Conservation (phyloP, 2,888 invertebrate species). For the Scaeva pyrastri region DNA sequence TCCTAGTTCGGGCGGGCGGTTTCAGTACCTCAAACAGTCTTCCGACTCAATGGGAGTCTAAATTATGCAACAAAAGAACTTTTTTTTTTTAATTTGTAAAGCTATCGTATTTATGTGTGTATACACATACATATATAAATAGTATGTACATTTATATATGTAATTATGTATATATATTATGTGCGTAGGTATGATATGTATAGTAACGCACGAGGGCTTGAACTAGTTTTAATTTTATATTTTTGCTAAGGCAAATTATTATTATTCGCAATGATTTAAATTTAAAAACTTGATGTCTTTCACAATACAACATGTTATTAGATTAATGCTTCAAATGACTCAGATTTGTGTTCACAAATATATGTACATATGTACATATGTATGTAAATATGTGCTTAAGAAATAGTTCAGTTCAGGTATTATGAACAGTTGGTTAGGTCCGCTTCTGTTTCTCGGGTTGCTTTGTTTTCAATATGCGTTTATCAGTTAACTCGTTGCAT, state of each 20-base stretch:
- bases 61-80: constrained; percentile 67
- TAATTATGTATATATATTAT: no score
- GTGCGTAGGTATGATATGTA: no score
- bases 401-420: constrained; percentile 7
- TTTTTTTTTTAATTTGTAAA: constrained; percentile 40
- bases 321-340: constrained; percentile 7
- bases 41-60: constrained; percentile 69
- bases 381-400: background rate
- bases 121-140: no score
- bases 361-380: no score
- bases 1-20: constrained; percentile 35
- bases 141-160: no score
- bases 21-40: constrained; percentile 56
- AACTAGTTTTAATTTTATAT: constrained; percentile 22
- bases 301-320: background rate
- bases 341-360: constrained; percentile 6
- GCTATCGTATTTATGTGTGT: constrained; percentile 23
- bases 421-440: constrained; percentile 4
- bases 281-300: background rate
- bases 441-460: constrained; percentile 17
- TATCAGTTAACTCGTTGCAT: constrained; percentile 36
- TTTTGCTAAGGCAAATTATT: constrained; percentile 3
- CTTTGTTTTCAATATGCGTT: constrained; percentile 34
- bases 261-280: background rate
- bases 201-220: constrained; percentile 12